These are phyloP conservation scores for Sinentomon sp. DNA, from an alignment of 2,888 invertebrate species.

Conservation along the genomic window DNA sequence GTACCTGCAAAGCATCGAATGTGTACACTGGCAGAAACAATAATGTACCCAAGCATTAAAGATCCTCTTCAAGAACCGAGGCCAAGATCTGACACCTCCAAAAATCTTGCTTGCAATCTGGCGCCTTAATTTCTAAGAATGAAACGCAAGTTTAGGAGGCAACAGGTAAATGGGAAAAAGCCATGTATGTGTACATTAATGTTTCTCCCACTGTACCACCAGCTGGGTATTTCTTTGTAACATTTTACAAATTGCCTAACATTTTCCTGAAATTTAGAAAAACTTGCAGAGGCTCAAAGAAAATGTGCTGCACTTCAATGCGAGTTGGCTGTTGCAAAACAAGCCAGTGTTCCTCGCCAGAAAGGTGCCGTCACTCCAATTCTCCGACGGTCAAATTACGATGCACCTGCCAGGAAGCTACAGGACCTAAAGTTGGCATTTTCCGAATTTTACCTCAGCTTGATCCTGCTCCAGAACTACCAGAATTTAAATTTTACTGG, in stretches of 20 bases:
- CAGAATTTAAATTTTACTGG: slow-evolving; percentile 96
- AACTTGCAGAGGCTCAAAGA: slow-evolving; percentile 85
- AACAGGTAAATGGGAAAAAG: too few species aligned
- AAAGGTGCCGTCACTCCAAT: slow-evolving; percentile 16
- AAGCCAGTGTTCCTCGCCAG: slow-evolving; percentile 19
- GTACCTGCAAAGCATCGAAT: too few species aligned
- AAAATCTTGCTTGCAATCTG: too few species aligned
- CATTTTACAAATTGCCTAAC: slow-evolving; percentile 1
- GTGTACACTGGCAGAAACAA: too few species aligned
- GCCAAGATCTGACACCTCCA: too few species aligned
- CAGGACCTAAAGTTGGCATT: slow-evolving; percentile 89
- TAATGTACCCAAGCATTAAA: too few species aligned
- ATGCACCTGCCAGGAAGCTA: slow-evolving; percentile 44
- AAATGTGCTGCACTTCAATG: slow-evolving; percentile 72
- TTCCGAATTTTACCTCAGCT: slow-evolving; percentile 89
- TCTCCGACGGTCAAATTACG: slow-evolving; percentile 22
- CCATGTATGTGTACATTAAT: too few species aligned
- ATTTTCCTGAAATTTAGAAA: slow-evolving; percentile 50
- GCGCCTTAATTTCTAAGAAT: too few species aligned
- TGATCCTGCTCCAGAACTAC: slow-evolving; percentile 90
- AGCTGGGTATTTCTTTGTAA: too few species aligned
- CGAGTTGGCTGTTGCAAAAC: slow-evolving; percentile 36
- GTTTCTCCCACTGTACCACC: too few species aligned
- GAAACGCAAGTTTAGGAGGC: too few species aligned
- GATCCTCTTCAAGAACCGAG: too few species aligned